Conservation (phyloP, 2,888 invertebrate genomes). For the Embidobia sp. region DNA sequence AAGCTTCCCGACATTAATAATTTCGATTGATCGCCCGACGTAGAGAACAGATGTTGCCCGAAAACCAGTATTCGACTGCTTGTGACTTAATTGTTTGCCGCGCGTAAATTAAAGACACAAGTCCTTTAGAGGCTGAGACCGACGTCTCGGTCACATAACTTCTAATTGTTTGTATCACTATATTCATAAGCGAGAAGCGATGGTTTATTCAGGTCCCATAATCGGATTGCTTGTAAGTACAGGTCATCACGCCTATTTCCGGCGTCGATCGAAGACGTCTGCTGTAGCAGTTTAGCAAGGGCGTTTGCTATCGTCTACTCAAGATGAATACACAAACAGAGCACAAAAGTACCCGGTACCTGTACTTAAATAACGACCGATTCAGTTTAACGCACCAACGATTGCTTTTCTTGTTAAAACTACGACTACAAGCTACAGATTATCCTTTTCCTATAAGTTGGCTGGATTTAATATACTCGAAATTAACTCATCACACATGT, state of each 20-base stretch:
- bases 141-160: constrained; percentile 20
- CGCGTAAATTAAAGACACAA: constrained; percentile 26
- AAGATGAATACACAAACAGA: constrained; percentile 27
- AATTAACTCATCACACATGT: too few relatives aligned
- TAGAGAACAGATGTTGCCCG: constrained; percentile 38
- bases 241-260: constrained; percentile 46
- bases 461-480: too few relatives aligned
- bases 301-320: constrained; percentile 19
- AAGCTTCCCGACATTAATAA: constrained; percentile 6
- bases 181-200: constrained; percentile 43
- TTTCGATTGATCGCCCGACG: constrained; percentile 24
- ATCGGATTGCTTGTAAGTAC: constrained; percentile 41
- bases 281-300: constrained; percentile 17
- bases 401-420: constrained; percentile 4
- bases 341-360: constrained; percentile 14
- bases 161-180: constrained; percentile 37
- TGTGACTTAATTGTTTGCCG: constrained; percentile 38
- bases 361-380: constrained; percentile 16
- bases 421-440: not conserved
- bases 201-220: constrained; percentile 34
- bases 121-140: constrained; percentile 25
- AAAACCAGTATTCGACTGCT: constrained; percentile 38
- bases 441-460: too few relatives aligned
- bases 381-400: constrained; percentile 1
- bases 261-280: constrained; percentile 37